These are phyloP conservation scores for Colostygia pectinataria DNA, from an alignment of 2,888 invertebrate genomes.

Conservation along the genomic window DNA sequence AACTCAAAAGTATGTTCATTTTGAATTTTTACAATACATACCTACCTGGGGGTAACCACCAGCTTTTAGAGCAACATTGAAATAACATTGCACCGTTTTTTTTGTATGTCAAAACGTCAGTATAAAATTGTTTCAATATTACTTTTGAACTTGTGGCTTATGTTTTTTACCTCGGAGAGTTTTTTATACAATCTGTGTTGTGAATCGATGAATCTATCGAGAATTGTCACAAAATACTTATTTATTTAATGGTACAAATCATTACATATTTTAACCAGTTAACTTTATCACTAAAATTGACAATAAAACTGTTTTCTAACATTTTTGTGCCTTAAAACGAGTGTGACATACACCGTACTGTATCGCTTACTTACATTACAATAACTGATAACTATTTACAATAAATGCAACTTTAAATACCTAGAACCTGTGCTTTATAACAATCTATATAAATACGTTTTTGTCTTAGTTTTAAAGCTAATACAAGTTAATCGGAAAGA, in stretches of 20 bases:
- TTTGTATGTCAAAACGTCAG: too few relatives aligned
- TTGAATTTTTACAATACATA: slow-evolving; percentile 43
- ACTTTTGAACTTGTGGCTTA: too few relatives aligned
- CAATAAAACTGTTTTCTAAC: slow-evolving; percentile 76
- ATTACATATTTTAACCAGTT: slow-evolving; percentile 55
- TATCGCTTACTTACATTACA: slow-evolving; percentile 70
- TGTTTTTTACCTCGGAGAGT: slow-evolving; percentile 18
- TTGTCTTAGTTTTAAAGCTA: slow-evolving; percentile 74
- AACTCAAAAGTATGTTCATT: slow-evolving; percentile 41
- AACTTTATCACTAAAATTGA: slow-evolving; percentile 79
- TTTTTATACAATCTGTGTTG: neutral
- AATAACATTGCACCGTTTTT: too few relatives aligned
- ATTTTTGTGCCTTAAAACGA: slow-evolving; percentile 82
- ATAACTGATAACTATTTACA: slow-evolving; percentile 73
- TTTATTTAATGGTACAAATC: slow-evolving; percentile 62
- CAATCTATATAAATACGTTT: slow-evolving; percentile 81
- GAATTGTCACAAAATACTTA: slow-evolving; percentile 39
- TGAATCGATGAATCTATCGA: slow-evolving; percentile 34
- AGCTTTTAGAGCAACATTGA: too few relatives aligned
- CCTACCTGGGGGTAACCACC: too few relatives aligned
- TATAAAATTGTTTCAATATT: too few relatives aligned
- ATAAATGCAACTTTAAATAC: slow-evolving; percentile 78
- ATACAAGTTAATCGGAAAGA: slow-evolving; percentile 74
- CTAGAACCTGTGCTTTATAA: slow-evolving; percentile 82
- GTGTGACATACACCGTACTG: slow-evolving; percentile 77